Percentiles rank a stretch among this genome's conserved stretches.
Evolutionary conservation across 2,888 invertebrate genomes (phyloP).

Genomic region (Sisyra nigra): DNA sequence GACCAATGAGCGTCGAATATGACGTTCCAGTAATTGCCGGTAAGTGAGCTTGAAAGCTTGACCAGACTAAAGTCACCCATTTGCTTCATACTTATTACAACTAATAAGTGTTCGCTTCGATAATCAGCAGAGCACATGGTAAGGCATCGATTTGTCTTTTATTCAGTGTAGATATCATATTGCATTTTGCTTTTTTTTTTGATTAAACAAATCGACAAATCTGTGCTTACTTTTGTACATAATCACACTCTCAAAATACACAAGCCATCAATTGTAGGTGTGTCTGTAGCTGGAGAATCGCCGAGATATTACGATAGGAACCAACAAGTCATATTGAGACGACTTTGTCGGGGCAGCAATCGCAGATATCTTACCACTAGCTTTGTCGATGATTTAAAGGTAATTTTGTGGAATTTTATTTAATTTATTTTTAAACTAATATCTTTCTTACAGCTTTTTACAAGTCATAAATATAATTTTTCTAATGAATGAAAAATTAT

Average conservation of each 20-base stretch:
- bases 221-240: no score
- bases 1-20: constrained; percentile 26
- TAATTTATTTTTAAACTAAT: no score
- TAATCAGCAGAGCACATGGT: background rate
- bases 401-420: constrained; percentile 12
- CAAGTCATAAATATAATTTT: no score
- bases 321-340: constrained; percentile 29
- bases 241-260: no score
- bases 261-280: constrained; percentile 16
- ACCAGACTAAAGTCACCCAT: no score
- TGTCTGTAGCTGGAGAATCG: constrained; percentile 23
- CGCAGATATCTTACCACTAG: constrained; percentile 48
- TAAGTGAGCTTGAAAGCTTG: constrained; percentile 13
- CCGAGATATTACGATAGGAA: constrained; percentile 26
- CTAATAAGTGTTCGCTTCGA: background rate
- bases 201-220: background rate
- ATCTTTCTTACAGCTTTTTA: no score
- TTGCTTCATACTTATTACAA: background rate
- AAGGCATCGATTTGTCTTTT: no score
- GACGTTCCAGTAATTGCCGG: constrained; percentile 33
- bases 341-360: constrained; percentile 28
- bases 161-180: background rate
- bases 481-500: no score
- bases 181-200: no score
- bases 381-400: constrained; percentile 43